Evolutionary conservation across 2,797 vertebrate genomes (phyloP).

Genomic region (Choloepus didactylus): DNA sequence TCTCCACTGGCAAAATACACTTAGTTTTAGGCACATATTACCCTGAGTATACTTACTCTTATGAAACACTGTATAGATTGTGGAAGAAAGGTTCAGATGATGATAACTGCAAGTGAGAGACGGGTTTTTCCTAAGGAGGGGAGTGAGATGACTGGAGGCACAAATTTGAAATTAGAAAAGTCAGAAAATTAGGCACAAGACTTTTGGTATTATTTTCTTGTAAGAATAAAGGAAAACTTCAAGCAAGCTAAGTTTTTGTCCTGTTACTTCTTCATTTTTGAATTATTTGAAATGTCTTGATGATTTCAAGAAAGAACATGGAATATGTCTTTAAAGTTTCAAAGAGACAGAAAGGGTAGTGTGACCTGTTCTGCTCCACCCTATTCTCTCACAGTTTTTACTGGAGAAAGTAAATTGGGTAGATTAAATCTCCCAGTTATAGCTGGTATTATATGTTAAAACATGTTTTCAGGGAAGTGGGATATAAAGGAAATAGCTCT

Average conservation of each 20-base stretch:
- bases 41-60: neutral
- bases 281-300: no score
- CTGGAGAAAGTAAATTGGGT: neutral
- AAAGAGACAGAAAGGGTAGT: no score
- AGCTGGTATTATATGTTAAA: neutral
- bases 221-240: neutral
- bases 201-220: neutral
- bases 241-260: neutral
- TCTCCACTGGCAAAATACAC: neutral
- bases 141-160: neutral
- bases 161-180: neutral
- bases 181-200: neutral
- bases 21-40: neutral
- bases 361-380: no score
- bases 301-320: neutral
- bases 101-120: neutral
- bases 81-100: neutral
- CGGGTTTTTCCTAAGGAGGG: neutral
- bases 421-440: neutral
- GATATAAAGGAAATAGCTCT: neutral
- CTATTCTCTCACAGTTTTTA: neutral
- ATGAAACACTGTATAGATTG: neutral
- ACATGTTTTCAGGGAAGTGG: neutral
- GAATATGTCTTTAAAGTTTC: neutral
- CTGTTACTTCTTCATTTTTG: neutral